Base-by-base conservation (phyloP, 2,797 vertebrate genomes). In the Squalus acanthias region DNA sequence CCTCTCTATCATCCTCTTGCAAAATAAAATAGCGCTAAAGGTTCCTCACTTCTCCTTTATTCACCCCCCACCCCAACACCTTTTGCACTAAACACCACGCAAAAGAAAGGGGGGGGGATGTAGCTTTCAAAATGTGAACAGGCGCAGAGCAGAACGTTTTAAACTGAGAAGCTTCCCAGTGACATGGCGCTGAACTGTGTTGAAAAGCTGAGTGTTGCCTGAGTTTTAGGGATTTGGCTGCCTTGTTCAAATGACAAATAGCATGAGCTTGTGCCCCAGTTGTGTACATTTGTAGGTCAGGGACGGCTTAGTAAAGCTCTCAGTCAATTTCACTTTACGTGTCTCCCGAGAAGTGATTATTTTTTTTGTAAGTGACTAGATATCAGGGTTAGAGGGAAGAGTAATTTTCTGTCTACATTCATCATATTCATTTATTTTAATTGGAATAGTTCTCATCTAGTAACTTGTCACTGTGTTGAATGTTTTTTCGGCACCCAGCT, bases 1-100 rank as follows among this genome's bases (percentile, higher is more conserved):
- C 96, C 33, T 96, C 96, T 1, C 57, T 92, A 57, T 72, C 67
- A 96, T 97, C 85, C 96, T 96, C 29, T 96, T 96, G 63, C 72
- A 96, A 96, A 67, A 87, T 53, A 6, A 96, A 96, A 69, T 33
- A 39, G 22, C 63, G 60, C 57, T 63, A 95, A 95, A 95, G 39
- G 8, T 2, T 13, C 70, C 46, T 94, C 1, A 53, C 24, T 12
- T 10, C 46, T 5, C 10, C 24, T 12, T 53, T 17, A 29, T 74
- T 69, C 65, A 69, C 82, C 39, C 33, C 15, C 57, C 4, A 65
- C 1, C 39, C 7, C 67, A 24, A 4, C 39, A 39, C 29, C 12
- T 65, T 65, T 65, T 92, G 57, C 60, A 74, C 26, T 10, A 9
- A 74, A 57, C 46, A 24, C 29, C 22, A 26, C 24, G 53, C 9